Evolutionary conservation across 2,888 invertebrate genomes (phyloP).

Genomic region (Mayetiola destructor): DNA sequence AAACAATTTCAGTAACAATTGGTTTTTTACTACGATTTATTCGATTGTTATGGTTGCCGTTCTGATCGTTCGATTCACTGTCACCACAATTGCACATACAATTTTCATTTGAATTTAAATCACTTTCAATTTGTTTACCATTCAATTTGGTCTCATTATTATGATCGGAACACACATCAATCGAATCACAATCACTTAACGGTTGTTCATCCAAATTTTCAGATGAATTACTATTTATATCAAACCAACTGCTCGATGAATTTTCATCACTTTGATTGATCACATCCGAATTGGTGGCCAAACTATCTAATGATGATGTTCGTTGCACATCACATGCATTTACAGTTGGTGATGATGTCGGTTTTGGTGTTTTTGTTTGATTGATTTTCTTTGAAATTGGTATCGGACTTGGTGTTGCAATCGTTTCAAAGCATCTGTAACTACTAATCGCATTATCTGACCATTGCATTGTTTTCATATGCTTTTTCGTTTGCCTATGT

Average conservation of each 20-base stretch:
- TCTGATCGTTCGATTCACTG: neutral
- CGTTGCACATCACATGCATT: constrained; percentile 19
- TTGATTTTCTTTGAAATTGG: constrained; percentile 15
- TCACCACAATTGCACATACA: no score
- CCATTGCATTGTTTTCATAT: constrained; percentile 18
- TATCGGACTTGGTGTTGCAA: constrained; percentile 19
- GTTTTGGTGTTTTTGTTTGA: constrained; percentile 19
- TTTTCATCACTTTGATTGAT: constrained; percentile 1
- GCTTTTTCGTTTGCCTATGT: constrained; percentile 15
- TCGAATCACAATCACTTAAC: constrained; percentile 46
- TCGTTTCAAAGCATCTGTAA: constrained; percentile 36
- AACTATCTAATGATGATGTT: constrained; percentile 48
- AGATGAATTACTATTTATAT: constrained; percentile 38
- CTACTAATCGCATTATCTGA: constrained; percentile 29
- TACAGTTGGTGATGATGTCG: constrained; percentile 17
- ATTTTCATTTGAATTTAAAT: neutral
- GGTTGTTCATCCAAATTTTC: constrained; percentile 33
- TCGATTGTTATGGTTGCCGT: neutral
- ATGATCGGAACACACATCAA: no score
- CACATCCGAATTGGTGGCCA: constrained; percentile 53
- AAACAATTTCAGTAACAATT: neutral
- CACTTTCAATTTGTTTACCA: no score
- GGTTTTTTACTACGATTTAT: neutral
- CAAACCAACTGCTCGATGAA: neutral
- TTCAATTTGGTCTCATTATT: no score